A percentile compares a stretch with the other conserved stretches of the same genome.
Conservation (phyloP, 2,888 invertebrate genomes). For the Acleris cristana region DNA sequence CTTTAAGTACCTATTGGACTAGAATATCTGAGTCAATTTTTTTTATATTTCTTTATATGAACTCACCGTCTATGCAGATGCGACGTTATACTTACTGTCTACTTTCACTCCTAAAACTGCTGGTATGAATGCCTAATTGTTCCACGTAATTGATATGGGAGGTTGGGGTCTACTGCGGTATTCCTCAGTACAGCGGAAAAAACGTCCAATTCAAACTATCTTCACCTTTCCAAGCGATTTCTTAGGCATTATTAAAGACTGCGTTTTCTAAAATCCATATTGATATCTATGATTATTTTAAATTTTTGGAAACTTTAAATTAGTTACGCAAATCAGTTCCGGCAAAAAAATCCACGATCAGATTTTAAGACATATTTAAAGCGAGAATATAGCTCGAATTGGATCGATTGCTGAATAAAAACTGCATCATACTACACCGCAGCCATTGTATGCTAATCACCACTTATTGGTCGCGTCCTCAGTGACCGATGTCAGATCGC, state of each 20-base stretch:
- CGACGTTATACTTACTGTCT: constrained; percentile 60
- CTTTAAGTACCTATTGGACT: constrained; percentile 38
- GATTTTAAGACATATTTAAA: too few relatives aligned
- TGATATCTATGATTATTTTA: too few relatives aligned
- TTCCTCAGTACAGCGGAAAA: constrained; percentile 20
- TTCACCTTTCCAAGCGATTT: background rate
- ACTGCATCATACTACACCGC: too few relatives aligned
- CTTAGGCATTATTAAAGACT: background rate
- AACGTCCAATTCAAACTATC: background rate
- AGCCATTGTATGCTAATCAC: constrained; percentile 25
- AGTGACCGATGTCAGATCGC: constrained; percentile 1
- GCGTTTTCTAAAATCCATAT: too few relatives aligned
- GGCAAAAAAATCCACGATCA: too few relatives aligned
- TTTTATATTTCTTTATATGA: constrained; percentile 40
- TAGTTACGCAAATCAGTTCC: too few relatives aligned
- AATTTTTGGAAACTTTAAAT: too few relatives aligned
- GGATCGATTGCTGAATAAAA: background rate
- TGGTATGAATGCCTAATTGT: constrained; percentile 48
- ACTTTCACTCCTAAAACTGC: constrained; percentile 63
- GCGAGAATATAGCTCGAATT: background rate
- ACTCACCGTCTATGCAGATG: constrained; percentile 57
- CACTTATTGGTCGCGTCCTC: constrained; percentile 14
- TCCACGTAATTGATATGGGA: constrained; percentile 43
- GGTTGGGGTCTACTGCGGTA: constrained; percentile 34
- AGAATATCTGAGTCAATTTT: constrained; percentile 31